These are phyloP conservation scores for Leptarthrus brevirostris DNA, from an alignment of 2,888 invertebrate species.

Conservation along the genomic window DNA sequence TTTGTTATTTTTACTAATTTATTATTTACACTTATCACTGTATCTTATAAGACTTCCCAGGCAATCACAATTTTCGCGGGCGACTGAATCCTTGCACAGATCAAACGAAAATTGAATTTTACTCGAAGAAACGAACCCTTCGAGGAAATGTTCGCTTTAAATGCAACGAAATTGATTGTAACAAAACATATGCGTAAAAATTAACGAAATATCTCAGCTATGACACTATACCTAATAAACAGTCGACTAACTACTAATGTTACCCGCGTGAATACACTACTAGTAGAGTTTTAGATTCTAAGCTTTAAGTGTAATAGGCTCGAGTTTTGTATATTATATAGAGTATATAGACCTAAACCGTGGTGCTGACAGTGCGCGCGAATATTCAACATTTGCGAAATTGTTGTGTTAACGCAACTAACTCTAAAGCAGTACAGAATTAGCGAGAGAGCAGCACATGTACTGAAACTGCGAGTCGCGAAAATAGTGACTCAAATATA, in stretches of 20 bases:
- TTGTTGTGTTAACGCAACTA: constrained; percentile 51
- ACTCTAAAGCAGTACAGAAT: constrained; percentile 40
- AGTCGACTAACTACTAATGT: constrained; percentile 59
- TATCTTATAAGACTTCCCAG: background rate
- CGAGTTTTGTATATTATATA: constrained; percentile 48
- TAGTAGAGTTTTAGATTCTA: constrained; percentile 57
- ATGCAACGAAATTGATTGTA: constrained; percentile 26
- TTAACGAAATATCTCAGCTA: constrained; percentile 55
- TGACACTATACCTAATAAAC: constrained; percentile 58
- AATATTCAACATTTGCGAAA: constrained; percentile 52
- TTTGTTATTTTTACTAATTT: background rate
- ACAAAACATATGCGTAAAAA: constrained; percentile 32
- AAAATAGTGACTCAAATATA: constrained; percentile 45
- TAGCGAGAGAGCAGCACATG: constrained; percentile 46
- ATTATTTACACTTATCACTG: constrained; percentile 31
- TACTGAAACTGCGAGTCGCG: constrained; percentile 42
- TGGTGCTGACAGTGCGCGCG: constrained; percentile 50
- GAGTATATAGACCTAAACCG: constrained; percentile 42
- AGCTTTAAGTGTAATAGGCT: constrained; percentile 53
- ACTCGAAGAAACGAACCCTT: constrained; percentile 15
- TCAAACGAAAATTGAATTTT: constrained; percentile 8
- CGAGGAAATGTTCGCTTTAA: constrained; percentile 18
- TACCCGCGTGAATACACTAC: constrained; percentile 59
- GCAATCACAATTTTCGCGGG: background rate
- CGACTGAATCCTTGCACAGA: constrained; percentile 22